A percentile compares a stretch with the other conserved stretches of the same genome.
Conservation (phyloP, 2,888 invertebrate genomes). For the Netelia virgata region DNA sequence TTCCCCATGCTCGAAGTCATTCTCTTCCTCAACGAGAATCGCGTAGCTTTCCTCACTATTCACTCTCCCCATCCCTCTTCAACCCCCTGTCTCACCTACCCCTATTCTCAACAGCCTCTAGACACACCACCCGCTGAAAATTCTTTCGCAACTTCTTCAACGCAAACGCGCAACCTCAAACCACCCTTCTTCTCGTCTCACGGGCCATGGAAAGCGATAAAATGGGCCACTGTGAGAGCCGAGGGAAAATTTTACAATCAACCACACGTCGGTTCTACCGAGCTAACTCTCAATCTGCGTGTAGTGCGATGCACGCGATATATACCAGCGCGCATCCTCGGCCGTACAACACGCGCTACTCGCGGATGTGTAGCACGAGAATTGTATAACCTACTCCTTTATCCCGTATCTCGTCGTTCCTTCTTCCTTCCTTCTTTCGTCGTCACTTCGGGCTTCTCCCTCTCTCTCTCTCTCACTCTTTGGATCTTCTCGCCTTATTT, state of each 20-base stretch:
- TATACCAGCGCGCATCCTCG: neutral
- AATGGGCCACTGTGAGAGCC: slow-evolving; percentile 78
- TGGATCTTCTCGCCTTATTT: slow-evolving; percentile 52
- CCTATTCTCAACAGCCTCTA: slow-evolving; percentile 42
- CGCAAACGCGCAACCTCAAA: slow-evolving; percentile 38
- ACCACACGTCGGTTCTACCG: slow-evolving; percentile 69
- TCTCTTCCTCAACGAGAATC: slow-evolving; percentile 51
- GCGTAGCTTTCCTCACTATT: neutral
- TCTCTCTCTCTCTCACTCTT: slow-evolving; percentile 48
- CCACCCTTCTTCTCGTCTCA: slow-evolving; percentile 48
- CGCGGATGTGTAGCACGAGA: slow-evolving; percentile 63
- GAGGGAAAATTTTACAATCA: slow-evolving; percentile 81
- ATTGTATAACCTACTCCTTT: slow-evolving; percentile 23
- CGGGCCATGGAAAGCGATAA: slow-evolving; percentile 76
- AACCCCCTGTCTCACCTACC: neutral
- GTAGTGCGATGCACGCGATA: slow-evolving; percentile 13
- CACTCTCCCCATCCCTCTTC: neutral
- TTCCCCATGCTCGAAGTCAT: slow-evolving; percentile 22
- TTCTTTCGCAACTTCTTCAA: slow-evolving; percentile 59
- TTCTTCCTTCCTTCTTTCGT: slow-evolving; percentile 37
- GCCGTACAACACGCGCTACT: slow-evolving; percentile 50
- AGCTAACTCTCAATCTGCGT: slow-evolving; percentile 25
- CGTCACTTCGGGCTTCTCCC: slow-evolving; percentile 36
- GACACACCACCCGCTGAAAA: slow-evolving; percentile 45
- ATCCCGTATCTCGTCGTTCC: slow-evolving; percentile 68